Percentiles rank a stretch among this genome's conserved stretches.
phyloP scores from a whole-genome alignment of 92 coral and sea anemone genomes.

The Bergia puertoricense region DNA sequence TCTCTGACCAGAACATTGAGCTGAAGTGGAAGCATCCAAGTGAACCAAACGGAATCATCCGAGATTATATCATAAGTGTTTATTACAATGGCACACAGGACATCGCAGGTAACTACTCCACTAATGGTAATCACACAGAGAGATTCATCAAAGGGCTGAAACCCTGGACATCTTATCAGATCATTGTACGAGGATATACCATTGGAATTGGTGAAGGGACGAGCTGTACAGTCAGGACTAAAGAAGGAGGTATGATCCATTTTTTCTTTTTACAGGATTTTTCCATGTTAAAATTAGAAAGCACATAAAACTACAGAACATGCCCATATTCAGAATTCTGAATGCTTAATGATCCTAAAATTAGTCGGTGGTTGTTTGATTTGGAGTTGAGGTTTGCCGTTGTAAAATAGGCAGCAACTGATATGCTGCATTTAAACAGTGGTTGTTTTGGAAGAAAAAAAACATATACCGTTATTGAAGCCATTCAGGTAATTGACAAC shows the following conservation, averaged over 20 bases:
- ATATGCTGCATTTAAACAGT: no score
- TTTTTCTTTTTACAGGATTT: no score
- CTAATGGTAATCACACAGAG: not conserved
- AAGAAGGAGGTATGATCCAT: slow-evolving; percentile 3
- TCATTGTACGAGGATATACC: slow-evolving; percentile 7
- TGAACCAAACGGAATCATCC: slow-evolving; percentile 20
- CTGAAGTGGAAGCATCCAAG: not conserved
- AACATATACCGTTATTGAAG: no score
- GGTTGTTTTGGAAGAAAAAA: no score
- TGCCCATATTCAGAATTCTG: no score
- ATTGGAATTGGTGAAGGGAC: not conserved
- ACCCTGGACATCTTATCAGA: slow-evolving; percentile 16
- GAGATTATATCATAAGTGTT: not conserved
- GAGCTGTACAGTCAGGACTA: slow-evolving; percentile 2
- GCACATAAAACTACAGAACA: no score
- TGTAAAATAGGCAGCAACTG: no score
- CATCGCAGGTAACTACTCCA: not conserved
- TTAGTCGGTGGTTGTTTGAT: no score
- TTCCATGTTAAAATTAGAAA: no score
- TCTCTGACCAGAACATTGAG: not conserved
- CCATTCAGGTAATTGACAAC: no score
- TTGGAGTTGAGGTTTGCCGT: no score
- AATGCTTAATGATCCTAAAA: no score
- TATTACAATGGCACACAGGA: not conserved
- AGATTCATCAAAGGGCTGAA: not conserved